Base-by-base conservation (phyloP, 92 coral and sea anemone genomes). In the Pocillopora grandis region DNA sequence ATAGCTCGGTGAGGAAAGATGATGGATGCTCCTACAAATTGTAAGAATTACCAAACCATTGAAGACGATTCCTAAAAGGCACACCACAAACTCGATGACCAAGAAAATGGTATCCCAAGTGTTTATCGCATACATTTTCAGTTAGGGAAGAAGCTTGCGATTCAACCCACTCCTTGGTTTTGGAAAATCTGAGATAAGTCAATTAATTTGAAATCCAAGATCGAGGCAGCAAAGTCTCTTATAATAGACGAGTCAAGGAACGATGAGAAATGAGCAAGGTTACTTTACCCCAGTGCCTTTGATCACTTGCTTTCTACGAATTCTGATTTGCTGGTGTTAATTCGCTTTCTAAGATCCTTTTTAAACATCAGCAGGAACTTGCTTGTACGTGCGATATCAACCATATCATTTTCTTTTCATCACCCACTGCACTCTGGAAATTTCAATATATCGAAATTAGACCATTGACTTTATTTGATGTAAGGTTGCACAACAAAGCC, bases 1-100 rank as follows among this genome's bases (percentile, higher is more conserved):
- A 52, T 80, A 78, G 31, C 90, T 80, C 14, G 92, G 86, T 14
- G 85, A 74, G 21, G 88, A 73, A 58, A 92, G 87, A 14, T 72
- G 75, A n/a, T n/a, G 70, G 63, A 85, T 59, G 77, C 87, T 81
- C 71, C 71, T 89, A 48, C 58, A 68, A 63, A 92, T 79, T 18
- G 86, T 85, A 31, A 74, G 55, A 72, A 80, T 74, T 5, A 92
- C 86, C 13, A 84, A 67, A n/a, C 86, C 87, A 70, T 92, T 92
- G 67, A 88, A 62, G 49, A 81, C 15, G 52, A 82, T 78, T 36
- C 93, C 93, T 1, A 80, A 58, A 18, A 88, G 5, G 14, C 85
- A 78, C 89, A 91, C 75, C 12, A 85, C 63, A 62, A 76, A 78
- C 85, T 85, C 91, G 7, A 89, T 66, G 23, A 62, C 74, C n/a